Conservation (phyloP, 2,113 vertebrate species). For the Danionella cerebrum region DNA sequence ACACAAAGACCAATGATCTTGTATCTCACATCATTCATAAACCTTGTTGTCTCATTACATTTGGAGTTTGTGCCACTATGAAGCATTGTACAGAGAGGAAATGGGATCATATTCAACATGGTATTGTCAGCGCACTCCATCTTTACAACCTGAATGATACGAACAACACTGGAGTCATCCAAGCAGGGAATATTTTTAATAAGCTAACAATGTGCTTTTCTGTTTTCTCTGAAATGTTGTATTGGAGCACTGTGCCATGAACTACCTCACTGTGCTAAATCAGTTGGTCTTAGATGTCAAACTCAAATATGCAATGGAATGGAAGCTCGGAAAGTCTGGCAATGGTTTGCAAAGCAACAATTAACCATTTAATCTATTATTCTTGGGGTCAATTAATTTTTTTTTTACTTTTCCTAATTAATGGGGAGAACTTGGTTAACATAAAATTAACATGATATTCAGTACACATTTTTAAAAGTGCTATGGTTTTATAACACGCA, state of each 20-base stretch:
- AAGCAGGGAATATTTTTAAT: conserved; percentile 14
- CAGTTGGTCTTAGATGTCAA: not conserved
- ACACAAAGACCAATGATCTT: not conserved
- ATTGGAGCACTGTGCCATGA: not conserved
- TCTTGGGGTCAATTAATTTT: too few relatives aligned
- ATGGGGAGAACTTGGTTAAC: too few relatives aligned
- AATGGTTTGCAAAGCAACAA: not conserved
- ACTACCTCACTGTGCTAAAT: not conserved
- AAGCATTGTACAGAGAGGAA: conserved; percentile 15
- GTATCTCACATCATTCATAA: conserved; percentile 17
- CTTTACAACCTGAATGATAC: not conserved
- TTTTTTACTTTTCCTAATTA: too few relatives aligned
- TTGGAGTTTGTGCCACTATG: not conserved
- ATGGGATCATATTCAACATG: not conserved
- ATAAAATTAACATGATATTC: too few relatives aligned
- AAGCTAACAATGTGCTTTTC: not conserved
- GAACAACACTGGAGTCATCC: conserved; percentile 6
- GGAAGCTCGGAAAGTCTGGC: not conserved
- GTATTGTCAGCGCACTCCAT: conserved; percentile 12
- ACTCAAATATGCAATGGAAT: not conserved
- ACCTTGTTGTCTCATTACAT: conserved; percentile 26
- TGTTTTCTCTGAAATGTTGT: not conserved
- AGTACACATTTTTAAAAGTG: too few relatives aligned
- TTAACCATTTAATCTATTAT: not conserved
- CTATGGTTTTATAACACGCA: too few relatives aligned